Conservation (phyloP, 2,888 invertebrate genomes). For the Terebella lapidaria region DNA sequence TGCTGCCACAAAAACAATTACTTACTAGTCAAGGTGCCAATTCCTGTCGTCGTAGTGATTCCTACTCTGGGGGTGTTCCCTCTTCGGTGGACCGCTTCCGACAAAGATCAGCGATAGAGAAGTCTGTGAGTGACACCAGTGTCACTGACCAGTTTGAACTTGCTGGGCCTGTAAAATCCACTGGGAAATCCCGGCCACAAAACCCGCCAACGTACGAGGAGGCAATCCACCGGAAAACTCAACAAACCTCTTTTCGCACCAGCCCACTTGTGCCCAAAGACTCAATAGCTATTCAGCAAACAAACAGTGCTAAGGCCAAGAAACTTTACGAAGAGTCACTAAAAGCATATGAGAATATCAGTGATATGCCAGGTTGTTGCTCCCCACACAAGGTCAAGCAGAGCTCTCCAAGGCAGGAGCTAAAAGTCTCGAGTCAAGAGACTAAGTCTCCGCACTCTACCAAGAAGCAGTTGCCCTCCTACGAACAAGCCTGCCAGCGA, state of each 20-base stretch:
- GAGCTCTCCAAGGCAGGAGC: not conserved
- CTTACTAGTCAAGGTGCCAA: not conserved
- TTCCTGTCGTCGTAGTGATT: not conserved
- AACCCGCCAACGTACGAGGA: slow-evolving; percentile 42
- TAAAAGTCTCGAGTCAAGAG: not conserved
- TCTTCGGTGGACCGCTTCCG: not conserved
- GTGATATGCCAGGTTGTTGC: not conserved
- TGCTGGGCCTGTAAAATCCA: not conserved
- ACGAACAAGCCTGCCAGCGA: slow-evolving; percentile 9
- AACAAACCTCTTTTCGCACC: slow-evolving; percentile 18
- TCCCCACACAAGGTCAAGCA: not conserved
- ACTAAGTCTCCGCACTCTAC: not conserved
- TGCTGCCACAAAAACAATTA: not conserved
- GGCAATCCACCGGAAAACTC: slow-evolving; percentile 37
- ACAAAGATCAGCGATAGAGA: slow-evolving; percentile 7
- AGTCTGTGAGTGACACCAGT: slow-evolving; percentile 17
- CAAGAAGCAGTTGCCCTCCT: slow-evolving; percentile 2
- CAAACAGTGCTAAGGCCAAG: slow-evolving; percentile 36
- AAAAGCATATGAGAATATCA: slow-evolving; percentile 11
- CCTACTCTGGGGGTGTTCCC: not conserved
- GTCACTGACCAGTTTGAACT: not conserved
- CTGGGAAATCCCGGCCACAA: slow-evolving; percentile 28
- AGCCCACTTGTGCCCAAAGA: not conserved
- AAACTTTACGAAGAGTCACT: slow-evolving; percentile 43
- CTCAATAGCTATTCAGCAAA: slow-evolving; percentile 27